These are phyloP conservation scores for Syngnathoides biaculeatus DNA, from an alignment of 2,113 vertebrate species.

Conservation along the genomic window DNA sequence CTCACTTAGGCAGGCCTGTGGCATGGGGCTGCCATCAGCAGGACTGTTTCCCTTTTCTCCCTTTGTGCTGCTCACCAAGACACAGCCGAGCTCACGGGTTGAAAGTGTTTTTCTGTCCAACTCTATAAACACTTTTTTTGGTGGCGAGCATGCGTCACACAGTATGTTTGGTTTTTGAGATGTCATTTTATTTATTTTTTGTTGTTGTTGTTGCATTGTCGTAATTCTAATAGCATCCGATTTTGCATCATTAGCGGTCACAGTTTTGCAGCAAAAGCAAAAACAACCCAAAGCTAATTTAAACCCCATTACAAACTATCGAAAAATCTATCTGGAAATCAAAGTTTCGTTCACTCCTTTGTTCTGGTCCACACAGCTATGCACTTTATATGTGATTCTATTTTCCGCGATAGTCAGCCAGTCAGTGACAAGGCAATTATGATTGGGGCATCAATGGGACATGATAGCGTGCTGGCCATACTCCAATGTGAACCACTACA, in stretches of 20 bases:
- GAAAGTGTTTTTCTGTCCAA: conserved; percentile 41
- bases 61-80: conserved; percentile 35
- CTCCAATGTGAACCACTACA: not conserved
- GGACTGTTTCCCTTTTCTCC: conserved; percentile 26
- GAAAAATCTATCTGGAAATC: no score
- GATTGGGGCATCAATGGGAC: no score
- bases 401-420: no score
- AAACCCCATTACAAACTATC: not conserved
- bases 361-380: no score
- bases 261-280: conserved; percentile 39
- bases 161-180: conserved; percentile 27
- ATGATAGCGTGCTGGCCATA: no score
- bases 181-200: conserved; percentile 33
- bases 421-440: no score
- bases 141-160: conserved; percentile 34
- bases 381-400: no score
- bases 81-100: conserved; percentile 27
- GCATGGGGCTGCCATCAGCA: conserved; percentile 45
- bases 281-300: conserved; percentile 18
- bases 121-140: conserved; percentile 55
- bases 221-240: conserved; percentile 39
- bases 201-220: no score
- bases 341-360: no score
- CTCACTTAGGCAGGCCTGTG: conserved; percentile 53
- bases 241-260: conserved; percentile 28